These are phyloP conservation scores for Clarias laeviceps DNA, from an alignment of 2,797 vertebrate genomes.

Conservation along the genomic window DNA sequence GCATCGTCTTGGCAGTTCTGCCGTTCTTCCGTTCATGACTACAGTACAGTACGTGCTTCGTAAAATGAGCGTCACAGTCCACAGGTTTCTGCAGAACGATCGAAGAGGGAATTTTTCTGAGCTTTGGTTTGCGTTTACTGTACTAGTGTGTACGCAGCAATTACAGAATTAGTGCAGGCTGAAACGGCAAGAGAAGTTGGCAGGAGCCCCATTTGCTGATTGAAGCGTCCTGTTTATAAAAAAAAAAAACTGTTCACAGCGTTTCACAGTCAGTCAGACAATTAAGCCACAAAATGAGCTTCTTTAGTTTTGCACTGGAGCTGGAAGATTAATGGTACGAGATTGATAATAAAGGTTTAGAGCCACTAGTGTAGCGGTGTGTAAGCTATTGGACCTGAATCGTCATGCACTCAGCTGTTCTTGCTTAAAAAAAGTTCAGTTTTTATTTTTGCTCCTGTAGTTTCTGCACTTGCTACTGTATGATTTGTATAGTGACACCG, in stretches of 20 bases:
- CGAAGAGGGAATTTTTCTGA: conserved; percentile 16
- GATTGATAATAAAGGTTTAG: background rate
- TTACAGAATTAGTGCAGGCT: background rate
- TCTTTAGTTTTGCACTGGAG: background rate
- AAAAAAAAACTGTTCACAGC: background rate
- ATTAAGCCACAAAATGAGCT: background rate
- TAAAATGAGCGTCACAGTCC: conserved; percentile 61
- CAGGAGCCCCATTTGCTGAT: conserved; percentile 18
- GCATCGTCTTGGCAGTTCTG: conserved; percentile 60
- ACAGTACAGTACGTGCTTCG: conserved; percentile 51
- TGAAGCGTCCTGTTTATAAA: background rate
- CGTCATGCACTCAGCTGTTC: background rate
- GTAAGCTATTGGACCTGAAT: background rate
- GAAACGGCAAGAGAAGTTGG: conserved; percentile 11
- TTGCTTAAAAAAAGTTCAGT: background rate
- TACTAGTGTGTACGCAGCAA: background rate
- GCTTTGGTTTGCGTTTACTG: conserved; percentile 21
- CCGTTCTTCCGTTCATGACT: conserved; percentile 30
- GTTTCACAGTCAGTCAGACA: background rate
- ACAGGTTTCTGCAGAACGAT: conserved; percentile 30
- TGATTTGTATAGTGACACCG: background rate
- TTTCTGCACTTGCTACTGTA: background rate
- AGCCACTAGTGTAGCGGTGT: background rate
- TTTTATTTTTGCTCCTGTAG: background rate
- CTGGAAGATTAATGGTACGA: no score